Evolutionary conservation across 2,113 vertebrate genomes (phyloP).

Genomic region (Pseudorhombus dupliciocellatus): DNA sequence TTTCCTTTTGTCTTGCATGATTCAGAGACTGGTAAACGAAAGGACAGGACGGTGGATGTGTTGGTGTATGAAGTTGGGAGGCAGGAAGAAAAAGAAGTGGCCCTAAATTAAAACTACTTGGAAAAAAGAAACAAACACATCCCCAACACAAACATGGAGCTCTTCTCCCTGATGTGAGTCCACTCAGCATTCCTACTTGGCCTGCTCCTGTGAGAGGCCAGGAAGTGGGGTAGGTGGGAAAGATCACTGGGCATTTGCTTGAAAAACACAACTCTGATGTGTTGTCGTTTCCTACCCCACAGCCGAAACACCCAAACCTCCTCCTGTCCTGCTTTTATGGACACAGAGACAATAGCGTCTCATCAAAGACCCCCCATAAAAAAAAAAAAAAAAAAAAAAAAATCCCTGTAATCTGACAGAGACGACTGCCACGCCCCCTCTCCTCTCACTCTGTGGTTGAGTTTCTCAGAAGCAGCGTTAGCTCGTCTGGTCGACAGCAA

Average conservation of each 20-base stretch:
- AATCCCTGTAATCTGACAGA: constrained; percentile 54
- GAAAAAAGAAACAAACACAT: constrained; percentile 6
- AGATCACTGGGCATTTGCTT: constrained; percentile 45
- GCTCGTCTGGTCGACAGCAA: constrained; percentile 24
- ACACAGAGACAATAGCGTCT: constrained; percentile 53
- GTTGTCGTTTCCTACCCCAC: constrained; percentile 16
- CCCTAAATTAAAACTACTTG: constrained; percentile 52
- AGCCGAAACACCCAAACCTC: constrained; percentile 35
- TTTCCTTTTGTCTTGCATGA: background rate
- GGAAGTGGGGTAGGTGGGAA: constrained; percentile 60
- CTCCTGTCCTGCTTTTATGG: constrained; percentile 44
- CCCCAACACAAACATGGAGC: constrained; percentile 54
- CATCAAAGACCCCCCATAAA: constrained; percentile 31
- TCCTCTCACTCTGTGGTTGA: constrained; percentile 36
- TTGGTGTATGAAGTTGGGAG: constrained; percentile 7
- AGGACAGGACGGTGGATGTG: background rate
- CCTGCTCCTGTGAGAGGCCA: constrained; percentile 62
- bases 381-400: constrained; percentile 36
- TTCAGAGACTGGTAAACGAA: constrained; percentile 13
- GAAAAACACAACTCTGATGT: constrained; percentile 35
- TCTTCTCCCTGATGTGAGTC: constrained; percentile 31
- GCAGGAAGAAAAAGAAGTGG: constrained; percentile 32
- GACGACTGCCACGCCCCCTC: constrained; percentile 34
- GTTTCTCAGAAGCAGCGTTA: constrained; percentile 55
- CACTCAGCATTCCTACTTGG: constrained; percentile 63